Percentiles rank a stretch among this genome's conserved stretches.
These are phyloP conservation scores for Hycleus phaleratus DNA, from an alignment of 1,140 invertebrate species.

Conservation along the genomic window DNA sequence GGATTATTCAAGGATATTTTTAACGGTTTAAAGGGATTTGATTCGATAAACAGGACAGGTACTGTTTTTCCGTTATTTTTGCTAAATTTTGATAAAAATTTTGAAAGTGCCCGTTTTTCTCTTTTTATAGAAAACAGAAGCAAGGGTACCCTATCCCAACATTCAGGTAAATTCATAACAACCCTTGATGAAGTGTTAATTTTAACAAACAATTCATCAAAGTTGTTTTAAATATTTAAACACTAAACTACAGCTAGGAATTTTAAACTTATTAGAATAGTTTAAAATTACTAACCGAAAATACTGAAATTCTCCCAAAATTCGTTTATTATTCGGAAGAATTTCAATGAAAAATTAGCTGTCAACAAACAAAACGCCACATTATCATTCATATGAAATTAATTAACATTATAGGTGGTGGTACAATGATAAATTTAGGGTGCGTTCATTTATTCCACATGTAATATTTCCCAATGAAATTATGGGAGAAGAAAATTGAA, in stretches of 20 bases:
- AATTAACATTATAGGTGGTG: too few species aligned
- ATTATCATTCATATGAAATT: too few species aligned
- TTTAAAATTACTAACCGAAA: too few species aligned
- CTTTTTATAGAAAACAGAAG: conserved; percentile 31
- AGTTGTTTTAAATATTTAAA: conserved; percentile 4
- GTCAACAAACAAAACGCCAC: too few species aligned
- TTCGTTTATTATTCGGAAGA: too few species aligned
- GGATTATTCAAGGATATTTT: too few species aligned
- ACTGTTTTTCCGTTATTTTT: conserved; percentile 16
- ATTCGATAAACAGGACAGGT: conserved; percentile 20
- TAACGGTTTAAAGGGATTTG: not conserved
- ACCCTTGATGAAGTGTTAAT: conserved; percentile 18
- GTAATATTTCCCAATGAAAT: too few species aligned
- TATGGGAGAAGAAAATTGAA: too few species aligned
- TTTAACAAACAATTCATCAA: conserved; percentile 16
- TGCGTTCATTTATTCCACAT: too few species aligned
- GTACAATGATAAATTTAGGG: too few species aligned
- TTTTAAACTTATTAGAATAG: not conserved
- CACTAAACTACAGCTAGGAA: not conserved
- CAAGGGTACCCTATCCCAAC: conserved; percentile 96
- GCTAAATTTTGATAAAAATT: conserved; percentile 24
- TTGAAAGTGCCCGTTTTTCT: conserved; percentile 37
- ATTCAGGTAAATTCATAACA: conserved; percentile 73
- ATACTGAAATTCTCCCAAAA: too few species aligned
- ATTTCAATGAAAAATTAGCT: too few species aligned